Evolutionary conservation across 2,888 invertebrate species (phyloP), one percentile per base, ranked within the genome.

Genomic region (Stenodera caucasica): DNA sequence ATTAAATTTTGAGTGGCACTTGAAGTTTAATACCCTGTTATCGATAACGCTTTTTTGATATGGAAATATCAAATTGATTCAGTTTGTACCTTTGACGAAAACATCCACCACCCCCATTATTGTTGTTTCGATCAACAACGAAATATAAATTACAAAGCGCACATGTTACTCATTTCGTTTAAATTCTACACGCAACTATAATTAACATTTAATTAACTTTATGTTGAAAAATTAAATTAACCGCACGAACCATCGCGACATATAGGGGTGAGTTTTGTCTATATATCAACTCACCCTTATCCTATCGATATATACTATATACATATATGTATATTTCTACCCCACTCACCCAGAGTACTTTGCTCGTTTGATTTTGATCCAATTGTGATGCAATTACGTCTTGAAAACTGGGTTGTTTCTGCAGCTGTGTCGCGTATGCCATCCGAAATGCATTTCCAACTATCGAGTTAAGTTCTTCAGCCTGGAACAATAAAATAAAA

Each of bases 401-500:
- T 79, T 89, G 88, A 75, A 85, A 82, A 71, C 82, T 83, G 67
- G 85, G 84, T 72, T 85, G 85, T 77, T 85, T 84, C 82, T 91
- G 90, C 80, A 91, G 85, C 82, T 92, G 91, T 78, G 90, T 89
- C 77, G 92, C 91, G 84, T 92, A 93, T 78, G 94, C 93, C 90
- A 92, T 91, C 81, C 92, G 91, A 85, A 94, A 93, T 78, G 93
- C 93, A 90, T 92, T 91, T 82, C 93, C 93, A 75, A 93, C 90
- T 73, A 93, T 87, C 73, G 90, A 85, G 83, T 92, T 93, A 79
- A 93, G 81, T 83, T 93, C 92, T 81, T 93, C 93, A 76, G 92
- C 92, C 93, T 93, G 86, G 69, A 78, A 79, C 70, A 67, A 72
- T 63, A 65, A 64, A 56, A n/a, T 66, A 58, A 1, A 26, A 35